Conservation (phyloP, 2,888 invertebrate species). For the Drosophila pseudotakahashii region DNA sequence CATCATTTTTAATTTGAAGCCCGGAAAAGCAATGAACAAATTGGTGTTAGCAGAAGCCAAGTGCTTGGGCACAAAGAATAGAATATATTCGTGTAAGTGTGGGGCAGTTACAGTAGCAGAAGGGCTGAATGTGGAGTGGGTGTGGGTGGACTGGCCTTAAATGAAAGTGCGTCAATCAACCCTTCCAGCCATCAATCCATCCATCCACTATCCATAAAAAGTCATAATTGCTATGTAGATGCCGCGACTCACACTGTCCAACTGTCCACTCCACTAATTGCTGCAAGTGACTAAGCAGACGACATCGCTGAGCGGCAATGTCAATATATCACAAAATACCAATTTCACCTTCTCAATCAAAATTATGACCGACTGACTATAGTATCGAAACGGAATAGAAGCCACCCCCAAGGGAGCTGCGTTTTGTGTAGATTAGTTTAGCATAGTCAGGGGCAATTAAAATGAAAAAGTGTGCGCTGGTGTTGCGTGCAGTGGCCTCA, state of each 20-base stretch:
- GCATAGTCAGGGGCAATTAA: constrained; percentile 68
- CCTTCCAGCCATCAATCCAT: constrained; percentile 44
- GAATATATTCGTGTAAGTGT: constrained; percentile 3
- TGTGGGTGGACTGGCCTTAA: constrained; percentile 43
- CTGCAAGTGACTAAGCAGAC: constrained; percentile 73
- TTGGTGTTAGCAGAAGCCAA: constrained; percentile 80
- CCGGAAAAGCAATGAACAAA: constrained; percentile 73
- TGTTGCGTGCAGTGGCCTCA: constrained; percentile 65
- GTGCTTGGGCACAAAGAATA: constrained; percentile 57
- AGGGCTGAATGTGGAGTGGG: constrained; percentile 1
- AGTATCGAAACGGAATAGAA: constrained; percentile 42
- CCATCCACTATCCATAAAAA: constrained; percentile 55
- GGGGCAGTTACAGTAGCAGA: constrained; percentile 8
- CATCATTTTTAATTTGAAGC: constrained; percentile 72
- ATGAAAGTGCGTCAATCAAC: constrained; percentile 71
- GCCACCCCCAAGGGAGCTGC: constrained; percentile 61
- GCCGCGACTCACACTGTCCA: constrained; percentile 14
- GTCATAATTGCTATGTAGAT: constrained; percentile 71
- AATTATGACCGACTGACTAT: constrained; percentile 79
- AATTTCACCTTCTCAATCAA: constrained; percentile 81
- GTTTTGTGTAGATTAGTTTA: constrained; percentile 78
- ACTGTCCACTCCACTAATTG: constrained; percentile 57
- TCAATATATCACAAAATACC: constrained; percentile 79
- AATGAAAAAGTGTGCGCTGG: constrained; percentile 65
- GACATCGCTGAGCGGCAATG: constrained; percentile 64